phyloP scores from a whole-genome alignment of 2,113 vertebrate genomes.

The Tychaedon coryphoeus region DNA sequence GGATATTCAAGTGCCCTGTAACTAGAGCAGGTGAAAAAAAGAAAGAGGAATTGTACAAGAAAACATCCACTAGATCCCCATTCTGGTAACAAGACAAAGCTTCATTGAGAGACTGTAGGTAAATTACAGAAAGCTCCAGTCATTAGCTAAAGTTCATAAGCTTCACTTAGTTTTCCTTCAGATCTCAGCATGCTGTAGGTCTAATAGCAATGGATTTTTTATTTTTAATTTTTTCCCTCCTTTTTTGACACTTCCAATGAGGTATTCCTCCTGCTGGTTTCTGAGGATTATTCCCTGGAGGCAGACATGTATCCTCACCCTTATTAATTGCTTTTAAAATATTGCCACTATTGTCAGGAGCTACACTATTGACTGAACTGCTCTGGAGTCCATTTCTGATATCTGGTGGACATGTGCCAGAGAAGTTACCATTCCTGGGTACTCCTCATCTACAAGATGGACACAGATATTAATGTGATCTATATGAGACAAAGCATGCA shows the following conservation, averaged over 20 bases:
- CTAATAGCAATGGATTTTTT: neutral
- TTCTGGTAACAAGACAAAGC: neutral
- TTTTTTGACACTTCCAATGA: slow-evolving; percentile 46
- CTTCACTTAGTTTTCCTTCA: neutral
- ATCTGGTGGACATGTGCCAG: neutral
- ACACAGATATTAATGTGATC: neutral
- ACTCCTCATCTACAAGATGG: neutral
- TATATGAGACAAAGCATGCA: neutral
- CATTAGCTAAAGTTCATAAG: neutral
- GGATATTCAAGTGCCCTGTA: neutral
- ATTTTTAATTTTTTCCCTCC: neutral
- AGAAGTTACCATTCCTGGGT: neutral
- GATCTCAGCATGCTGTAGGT: neutral
- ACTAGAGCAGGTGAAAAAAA: neutral
- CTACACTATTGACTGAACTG: neutral
- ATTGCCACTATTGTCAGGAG: neutral
- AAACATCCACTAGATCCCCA: neutral
- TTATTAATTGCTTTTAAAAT: slow-evolving; percentile 37
- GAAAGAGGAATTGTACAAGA: neutral
- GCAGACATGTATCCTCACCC: neutral
- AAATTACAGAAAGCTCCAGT: neutral
- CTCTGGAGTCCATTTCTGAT: neutral
- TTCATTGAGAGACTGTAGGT: neutral
- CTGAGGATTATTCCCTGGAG: slow-evolving; percentile 31
- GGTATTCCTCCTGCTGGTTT: neutral